phyloP scores from a whole-genome alignment of 2,888 invertebrate genomes.

The Scaptomyza caliginosa region DNA sequence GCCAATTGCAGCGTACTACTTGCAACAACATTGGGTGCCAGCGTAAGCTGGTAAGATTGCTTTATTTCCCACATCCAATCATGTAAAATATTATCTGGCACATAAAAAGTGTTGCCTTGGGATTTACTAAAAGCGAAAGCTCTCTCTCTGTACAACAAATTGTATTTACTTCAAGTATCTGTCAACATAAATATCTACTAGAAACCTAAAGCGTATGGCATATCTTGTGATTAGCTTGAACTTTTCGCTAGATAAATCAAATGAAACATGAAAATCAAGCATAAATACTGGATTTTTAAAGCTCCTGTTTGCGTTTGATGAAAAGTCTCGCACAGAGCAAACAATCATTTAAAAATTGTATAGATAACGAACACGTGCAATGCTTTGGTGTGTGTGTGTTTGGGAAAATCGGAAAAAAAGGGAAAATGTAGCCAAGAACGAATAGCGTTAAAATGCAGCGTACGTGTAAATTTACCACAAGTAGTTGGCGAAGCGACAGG shows the following conservation, averaged over 20 bases:
- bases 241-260: neutral
- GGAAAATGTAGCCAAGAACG: conserved; percentile 67
- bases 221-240: too few relatives aligned
- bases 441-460: conserved; percentile 68
- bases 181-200: neutral
- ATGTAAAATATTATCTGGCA: conserved; percentile 44
- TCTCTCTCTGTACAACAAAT: neutral
- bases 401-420: conserved; percentile 5
- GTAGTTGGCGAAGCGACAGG: conserved; percentile 35
- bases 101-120: conserved; percentile 3
- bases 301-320: conserved; percentile 50
- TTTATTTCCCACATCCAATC: conserved; percentile 46
- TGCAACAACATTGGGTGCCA: neutral
- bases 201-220: too few relatives aligned
- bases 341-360: conserved; percentile 68
- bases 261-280: neutral
- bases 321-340: conserved; percentile 48
- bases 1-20: conserved; percentile 47
- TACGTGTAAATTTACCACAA: conserved; percentile 78
- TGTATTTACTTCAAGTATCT: neutral
- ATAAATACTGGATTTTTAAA: conserved; percentile 37
- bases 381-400: conserved; percentile 3
- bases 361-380: conserved; percentile 41
- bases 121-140: neutral
- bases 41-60: conserved; percentile 30